phyloP scores from a whole-genome alignment of 2,888 invertebrate genomes.

The Cataglyphis livida region DNA sequence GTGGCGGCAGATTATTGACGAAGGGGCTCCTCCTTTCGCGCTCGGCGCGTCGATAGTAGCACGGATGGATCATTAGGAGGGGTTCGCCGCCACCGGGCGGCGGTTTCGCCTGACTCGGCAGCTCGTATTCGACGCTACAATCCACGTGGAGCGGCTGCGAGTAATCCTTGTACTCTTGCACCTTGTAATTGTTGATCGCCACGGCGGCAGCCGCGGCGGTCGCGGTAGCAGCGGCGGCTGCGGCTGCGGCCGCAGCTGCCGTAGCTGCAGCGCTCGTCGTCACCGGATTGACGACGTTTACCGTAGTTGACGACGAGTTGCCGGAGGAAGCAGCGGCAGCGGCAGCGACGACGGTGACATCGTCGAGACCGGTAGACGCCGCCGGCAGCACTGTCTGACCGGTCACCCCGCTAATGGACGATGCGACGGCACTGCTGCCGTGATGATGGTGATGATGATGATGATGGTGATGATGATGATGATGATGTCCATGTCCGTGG shows the following conservation, averaged over 20 bases:
- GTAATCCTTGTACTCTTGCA: conserved; percentile 90
- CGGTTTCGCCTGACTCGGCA: conserved; percentile 95
- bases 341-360: conserved; percentile 34
- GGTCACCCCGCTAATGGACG: conserved; percentile 40
- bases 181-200: conserved; percentile 78
- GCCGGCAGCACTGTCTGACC: conserved; percentile 74
- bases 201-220: conserved; percentile 73
- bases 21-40: conserved; percentile 93
- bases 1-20: conserved; percentile 93
- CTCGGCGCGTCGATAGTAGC: conserved; percentile 95
- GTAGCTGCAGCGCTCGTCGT: conserved; percentile 85
- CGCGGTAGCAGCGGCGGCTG: conserved; percentile 84
- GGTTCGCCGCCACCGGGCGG: conserved; percentile 94
- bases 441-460: conserved; percentile 78
- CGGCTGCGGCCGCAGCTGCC: conserved; percentile 85
- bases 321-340: conserved; percentile 35
- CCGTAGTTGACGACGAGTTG: conserved; percentile 24
- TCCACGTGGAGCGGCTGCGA: conserved; percentile 95
- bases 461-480: conserved; percentile 77
- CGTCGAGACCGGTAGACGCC: conserved; percentile 63
- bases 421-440: conserved; percentile 45
- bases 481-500: conserved; percentile 84
- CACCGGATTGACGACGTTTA: conserved; percentile 80
- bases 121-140: conserved; percentile 96
- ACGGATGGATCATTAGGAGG: conserved; percentile 95